These are phyloP conservation scores for Sebastes nivosus DNA, from an alignment of 2,797 vertebrate species.

Conservation along the genomic window DNA sequence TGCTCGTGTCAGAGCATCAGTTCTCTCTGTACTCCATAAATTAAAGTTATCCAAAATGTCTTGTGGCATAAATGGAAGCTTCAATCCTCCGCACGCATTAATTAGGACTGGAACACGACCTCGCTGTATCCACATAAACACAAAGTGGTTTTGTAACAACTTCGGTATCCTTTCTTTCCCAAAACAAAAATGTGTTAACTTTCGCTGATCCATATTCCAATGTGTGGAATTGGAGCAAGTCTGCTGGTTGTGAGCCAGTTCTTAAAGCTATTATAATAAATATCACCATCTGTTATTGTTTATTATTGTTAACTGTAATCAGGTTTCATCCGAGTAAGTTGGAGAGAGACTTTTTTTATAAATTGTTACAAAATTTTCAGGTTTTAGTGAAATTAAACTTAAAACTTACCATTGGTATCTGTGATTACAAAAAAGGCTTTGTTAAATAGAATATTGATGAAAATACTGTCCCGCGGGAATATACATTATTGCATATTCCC, in stretches of 20 bases:
- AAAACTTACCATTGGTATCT: background rate
- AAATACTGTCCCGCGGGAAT: slow-evolving; percentile 36
- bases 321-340: background rate
- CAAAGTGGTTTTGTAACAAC: slow-evolving; percentile 52
- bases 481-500: slow-evolving; percentile 70
- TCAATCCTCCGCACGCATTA: slow-evolving; percentile 85
- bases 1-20: slow-evolving; percentile 93
- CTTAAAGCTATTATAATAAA: background rate
- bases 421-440: slow-evolving; percentile 27
- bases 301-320: background rate
- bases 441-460: slow-evolving; percentile 67
- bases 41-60: slow-evolving; percentile 93
- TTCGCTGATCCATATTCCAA: slow-evolving; percentile 1
- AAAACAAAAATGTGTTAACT: background rate
- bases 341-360: background rate
- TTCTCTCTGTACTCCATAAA: slow-evolving; percentile 95
- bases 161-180: slow-evolving; percentile 2
- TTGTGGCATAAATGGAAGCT: slow-evolving; percentile 88
- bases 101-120: slow-evolving; percentile 87
- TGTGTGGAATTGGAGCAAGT: background rate
- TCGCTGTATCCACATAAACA: slow-evolving; percentile 84
- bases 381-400: background rate
- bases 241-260: background rate
- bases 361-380: background rate
- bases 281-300: background rate